Base-by-base conservation (phyloP, 2,113 vertebrate genomes). In the Urocolius indicus region DNA sequence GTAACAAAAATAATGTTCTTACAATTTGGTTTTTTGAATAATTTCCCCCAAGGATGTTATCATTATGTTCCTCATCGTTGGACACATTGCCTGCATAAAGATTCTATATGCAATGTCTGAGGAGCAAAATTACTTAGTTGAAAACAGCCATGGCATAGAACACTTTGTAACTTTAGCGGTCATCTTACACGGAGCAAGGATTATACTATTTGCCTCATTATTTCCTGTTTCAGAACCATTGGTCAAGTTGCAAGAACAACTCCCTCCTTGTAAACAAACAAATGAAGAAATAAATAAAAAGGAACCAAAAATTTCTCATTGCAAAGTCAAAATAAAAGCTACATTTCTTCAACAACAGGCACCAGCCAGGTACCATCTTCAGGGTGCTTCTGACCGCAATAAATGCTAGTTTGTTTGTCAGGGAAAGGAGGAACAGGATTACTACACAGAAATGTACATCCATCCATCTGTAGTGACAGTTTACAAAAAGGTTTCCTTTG, bases 391-490 rank as follows among this genome's bases (percentile, higher is more conserved):
- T 69, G 9, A 43, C n/a, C 24, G 46, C 11, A 16, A 55, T 6
- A 55, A 77, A 65, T 43, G 10, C 18, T 66, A 10, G 6, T 61
- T 7, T 27, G 4, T 51, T 87, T 68, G 13, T 8, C 27, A 79
- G 26, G 20, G 32, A 76, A 10, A 75, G 27, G 4, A 68, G 11
- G 9, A 69, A 58, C 11, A 75, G 49, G 5, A 72, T 4, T n/a
- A 19, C 30, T 59, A 45, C 11, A 46, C 2, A 30, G 5, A 62
- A 49, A 41, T 7, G 4, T 30, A 49, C 16, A 6, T 19, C 46
- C 26, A 19, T 6, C 6, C 1, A 0, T 38, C 6, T 65, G 49
- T 32, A 52, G 10, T 11, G 27, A 87, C 24, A 32, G 4, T 1
- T 6, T 32, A 46, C 7, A 55, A 36, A 73, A 55, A 41, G 1